phyloP scores from a whole-genome alignment of 1,140 invertebrate species.

The Thereuonema tuberculata region DNA sequence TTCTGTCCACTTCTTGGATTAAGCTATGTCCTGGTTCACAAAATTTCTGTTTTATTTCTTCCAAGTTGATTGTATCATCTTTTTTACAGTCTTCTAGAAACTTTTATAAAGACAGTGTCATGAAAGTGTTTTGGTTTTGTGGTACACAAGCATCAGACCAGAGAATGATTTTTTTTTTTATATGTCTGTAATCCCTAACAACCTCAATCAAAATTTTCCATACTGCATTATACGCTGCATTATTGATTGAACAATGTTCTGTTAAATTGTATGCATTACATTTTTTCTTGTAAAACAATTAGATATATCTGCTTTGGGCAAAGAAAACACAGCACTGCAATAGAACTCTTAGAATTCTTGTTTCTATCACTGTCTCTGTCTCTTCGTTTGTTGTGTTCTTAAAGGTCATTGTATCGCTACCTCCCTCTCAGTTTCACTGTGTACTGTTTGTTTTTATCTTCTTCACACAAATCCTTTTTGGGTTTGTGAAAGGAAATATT shows the following conservation, averaged over 20 bases:
- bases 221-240: constrained; percentile 15
- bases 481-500: background rate
- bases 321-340: background rate
- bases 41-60: constrained; percentile 16
- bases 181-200: constrained; percentile 7
- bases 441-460: background rate
- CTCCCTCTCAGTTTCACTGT: background rate
- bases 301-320: no score
- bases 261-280: constrained; percentile 17
- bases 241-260: constrained; percentile 14
- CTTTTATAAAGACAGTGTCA: no score
- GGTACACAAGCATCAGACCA: constrained; percentile 15
- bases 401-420: background rate
- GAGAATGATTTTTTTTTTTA: constrained; percentile 7
- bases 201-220: constrained; percentile 17
- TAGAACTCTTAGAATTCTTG: background rate
- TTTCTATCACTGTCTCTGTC: background rate
- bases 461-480: background rate
- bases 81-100: constrained; percentile 8
- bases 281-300: background rate
- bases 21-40: constrained; percentile 17
- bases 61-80: constrained; percentile 11
- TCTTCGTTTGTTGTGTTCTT: background rate
- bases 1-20: constrained; percentile 18
- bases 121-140: constrained; percentile 13